These are phyloP conservation scores for Empidonax alnorum DNA, from an alignment of 2,113 vertebrate genomes.

Conservation along the genomic window DNA sequence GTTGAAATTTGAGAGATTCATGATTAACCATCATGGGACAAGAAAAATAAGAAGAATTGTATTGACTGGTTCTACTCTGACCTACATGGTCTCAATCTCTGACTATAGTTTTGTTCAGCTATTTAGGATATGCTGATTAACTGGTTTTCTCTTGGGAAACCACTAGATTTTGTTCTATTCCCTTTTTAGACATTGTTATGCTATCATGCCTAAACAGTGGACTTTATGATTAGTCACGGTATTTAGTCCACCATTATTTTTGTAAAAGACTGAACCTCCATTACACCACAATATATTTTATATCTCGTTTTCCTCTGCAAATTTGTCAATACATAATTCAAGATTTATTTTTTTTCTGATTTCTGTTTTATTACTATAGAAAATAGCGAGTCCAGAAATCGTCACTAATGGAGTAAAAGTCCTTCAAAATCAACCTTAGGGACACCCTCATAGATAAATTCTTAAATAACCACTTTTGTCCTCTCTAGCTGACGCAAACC, in stretches of 20 bases:
- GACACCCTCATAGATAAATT: background rate
- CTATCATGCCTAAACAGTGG: background rate
- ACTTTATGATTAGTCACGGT: background rate
- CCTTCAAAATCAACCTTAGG: background rate
- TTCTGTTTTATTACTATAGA: background rate
- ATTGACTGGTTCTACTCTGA: background rate
- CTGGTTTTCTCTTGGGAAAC: background rate
- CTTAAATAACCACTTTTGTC: background rate
- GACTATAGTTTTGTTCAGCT: background rate
- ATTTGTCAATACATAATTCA: background rate
- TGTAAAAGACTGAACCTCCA: background rate
- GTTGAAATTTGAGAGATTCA: slow-evolving; percentile 11
- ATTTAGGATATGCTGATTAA: background rate
- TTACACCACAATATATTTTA: background rate
- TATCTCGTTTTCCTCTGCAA: background rate
- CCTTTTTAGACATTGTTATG: background rate
- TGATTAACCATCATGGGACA: background rate
- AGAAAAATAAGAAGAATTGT: background rate
- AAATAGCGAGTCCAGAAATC: background rate
- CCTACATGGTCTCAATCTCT: background rate
- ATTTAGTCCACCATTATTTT: background rate
- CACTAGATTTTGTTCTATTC: background rate
- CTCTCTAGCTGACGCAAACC: background rate
- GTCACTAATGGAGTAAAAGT: background rate
- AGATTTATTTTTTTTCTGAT: background rate